Base-by-base conservation (phyloP, 2,113 vertebrate species). In the crab-eating macaque (Macaca fascicularis) region DNA sequence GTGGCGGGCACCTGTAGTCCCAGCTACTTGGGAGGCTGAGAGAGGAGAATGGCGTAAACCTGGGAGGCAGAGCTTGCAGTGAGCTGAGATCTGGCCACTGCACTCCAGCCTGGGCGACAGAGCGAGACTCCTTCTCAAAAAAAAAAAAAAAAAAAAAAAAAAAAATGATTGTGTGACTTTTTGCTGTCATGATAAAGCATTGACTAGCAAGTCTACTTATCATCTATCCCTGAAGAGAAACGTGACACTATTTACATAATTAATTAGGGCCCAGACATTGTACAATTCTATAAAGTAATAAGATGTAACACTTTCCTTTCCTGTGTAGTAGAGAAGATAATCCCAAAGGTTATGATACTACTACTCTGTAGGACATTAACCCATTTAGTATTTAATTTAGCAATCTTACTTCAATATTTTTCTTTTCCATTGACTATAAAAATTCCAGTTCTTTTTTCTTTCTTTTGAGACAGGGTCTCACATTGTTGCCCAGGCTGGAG, bases 341-440 rank as follows among this genome's bases (percentile, higher is more conserved):
- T 45, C 23, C 75, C 38, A 93, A 90, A 94, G 35, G 22, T 69
- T 85, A 76, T 75, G 43, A 32, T 76, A 87, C 83, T 87, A 79
- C 45, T 83, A 57, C 12, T 32, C 40, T 30, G 3, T 48, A 70
- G 32, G 57, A 38, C n/a, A 81, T 84, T 88, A 70, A 95, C 38
- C n/a, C 40, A 89, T 87, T 81, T 94, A 89, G 61, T 57, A 85
- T 50, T 67, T 75, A 86, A 96, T 80, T 57, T 92, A 83, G 12
- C 25, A 86, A 64, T 85, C 61, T 86, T 59, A 64, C 38, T 96
- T 80, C 69, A 75, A 80, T 25, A 40, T 90, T 97, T 89, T 97
- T 86, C 74, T 96, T 90, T 94, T 50, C 72, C 70, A 79, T 69
- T 78, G 50, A 90, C 35, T 81, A 52, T 57, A 43, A 86, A 86